Conservation (phyloP, 2,113 vertebrate species). For the Malurus cyaneus region DNA sequence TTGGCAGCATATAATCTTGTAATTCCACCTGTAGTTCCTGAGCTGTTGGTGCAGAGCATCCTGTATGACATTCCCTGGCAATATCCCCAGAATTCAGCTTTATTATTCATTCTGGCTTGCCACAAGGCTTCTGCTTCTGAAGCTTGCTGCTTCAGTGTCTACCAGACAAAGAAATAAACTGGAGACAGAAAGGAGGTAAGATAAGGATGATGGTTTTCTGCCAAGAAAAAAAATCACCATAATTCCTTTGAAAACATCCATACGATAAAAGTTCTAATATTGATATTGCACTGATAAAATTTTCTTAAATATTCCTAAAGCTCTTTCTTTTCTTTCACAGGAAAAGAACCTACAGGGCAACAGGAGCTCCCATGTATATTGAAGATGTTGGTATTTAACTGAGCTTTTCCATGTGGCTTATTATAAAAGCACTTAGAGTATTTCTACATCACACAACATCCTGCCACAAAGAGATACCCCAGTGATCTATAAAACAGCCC, state of each 20-base stretch:
- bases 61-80: slow-evolving; percentile 38
- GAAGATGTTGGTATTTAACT: background rate
- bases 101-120: slow-evolving; percentile 35
- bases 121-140: slow-evolving; percentile 26
- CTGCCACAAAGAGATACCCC: background rate
- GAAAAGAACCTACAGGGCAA: background rate
- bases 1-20: slow-evolving; percentile 1
- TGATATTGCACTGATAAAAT: background rate
- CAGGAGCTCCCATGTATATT: background rate
- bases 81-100: slow-evolving; percentile 49
- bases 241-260: background rate
- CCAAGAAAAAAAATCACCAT: background rate
- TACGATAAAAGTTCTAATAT: background rate
- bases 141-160: background rate
- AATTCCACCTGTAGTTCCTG: slow-evolving; percentile 38
- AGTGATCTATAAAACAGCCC: slow-evolving; percentile 12
- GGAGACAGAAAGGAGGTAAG: background rate
- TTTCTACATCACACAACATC: background rate
- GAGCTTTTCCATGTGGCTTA: background rate
- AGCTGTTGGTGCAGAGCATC: slow-evolving; percentile 14
- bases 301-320: no score
- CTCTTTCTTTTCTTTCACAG: background rate
- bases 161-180: slow-evolving; percentile 30
- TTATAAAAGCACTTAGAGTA: background rate
- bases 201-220: background rate